Conservation (phyloP, 2,888 invertebrate species). For the Candidula unifasciata region DNA sequence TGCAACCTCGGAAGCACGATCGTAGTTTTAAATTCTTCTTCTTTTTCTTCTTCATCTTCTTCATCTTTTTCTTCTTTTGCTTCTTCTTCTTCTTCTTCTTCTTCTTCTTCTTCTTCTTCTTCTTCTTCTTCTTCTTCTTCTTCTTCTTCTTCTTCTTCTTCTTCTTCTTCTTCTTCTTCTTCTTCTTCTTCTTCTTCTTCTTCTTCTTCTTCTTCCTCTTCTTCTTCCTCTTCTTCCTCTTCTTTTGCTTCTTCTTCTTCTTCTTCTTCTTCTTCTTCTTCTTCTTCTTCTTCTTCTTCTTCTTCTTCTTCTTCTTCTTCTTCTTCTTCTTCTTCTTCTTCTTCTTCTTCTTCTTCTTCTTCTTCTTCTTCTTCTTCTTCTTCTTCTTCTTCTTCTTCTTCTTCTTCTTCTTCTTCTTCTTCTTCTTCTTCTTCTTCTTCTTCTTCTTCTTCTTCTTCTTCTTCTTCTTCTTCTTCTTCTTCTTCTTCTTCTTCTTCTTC, state of each 20-base stretch:
- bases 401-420: constrained; percentile 8
- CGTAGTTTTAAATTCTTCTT: too few species aligned
- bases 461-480: constrained; percentile 8
- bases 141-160: too few species aligned
- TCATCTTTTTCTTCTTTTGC: too few species aligned
- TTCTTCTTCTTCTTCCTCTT: too few species aligned
- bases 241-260: too few species aligned
- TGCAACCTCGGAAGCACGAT: too few species aligned
- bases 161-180: too few species aligned
- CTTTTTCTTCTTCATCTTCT: too few species aligned
- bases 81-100: background rate
- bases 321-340: constrained; percentile 8
- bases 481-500: background rate
- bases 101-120: background rate
- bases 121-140: too few species aligned
- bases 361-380: constrained; percentile 8
- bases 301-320: constrained; percentile 8
- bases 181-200: too few species aligned
- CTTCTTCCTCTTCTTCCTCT: too few species aligned
- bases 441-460: constrained; percentile 8
- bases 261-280: background rate
- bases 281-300: constrained; percentile 8
- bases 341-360: constrained; percentile 8
- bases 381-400: constrained; percentile 8
- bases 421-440: constrained; percentile 8